phyloP scores from a whole-genome alignment of 2,113 vertebrate genomes.

The Amphilophus citrinellus region DNA sequence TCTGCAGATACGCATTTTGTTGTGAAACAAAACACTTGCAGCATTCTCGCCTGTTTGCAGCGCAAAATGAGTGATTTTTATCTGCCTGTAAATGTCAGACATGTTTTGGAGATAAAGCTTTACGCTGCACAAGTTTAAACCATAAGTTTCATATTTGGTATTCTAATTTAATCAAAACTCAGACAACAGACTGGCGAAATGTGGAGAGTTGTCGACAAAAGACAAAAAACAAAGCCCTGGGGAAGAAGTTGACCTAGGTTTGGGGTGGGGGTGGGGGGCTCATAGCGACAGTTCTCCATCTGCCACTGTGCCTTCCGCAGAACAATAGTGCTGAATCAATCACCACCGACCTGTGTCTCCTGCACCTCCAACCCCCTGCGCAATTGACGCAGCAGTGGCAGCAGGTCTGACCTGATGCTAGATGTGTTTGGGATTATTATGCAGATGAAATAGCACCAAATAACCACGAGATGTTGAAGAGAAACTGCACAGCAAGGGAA shows the following conservation, averaged over 20 bases:
- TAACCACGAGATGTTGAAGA: not conserved
- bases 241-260: slow-evolving; percentile 63
- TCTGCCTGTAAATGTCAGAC: not conserved
- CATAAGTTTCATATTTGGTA: slow-evolving; percentile 29
- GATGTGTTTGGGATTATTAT: slow-evolving; percentile 21
- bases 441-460: slow-evolving; percentile 9
- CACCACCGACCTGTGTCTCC: slow-evolving; percentile 71
- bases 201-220: slow-evolving; percentile 71
- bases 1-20: slow-evolving; percentile 24
- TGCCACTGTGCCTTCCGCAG: slow-evolving; percentile 64
- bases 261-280: slow-evolving; percentile 40
- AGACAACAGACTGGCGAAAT: slow-evolving; percentile 63
- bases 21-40: slow-evolving; percentile 21
- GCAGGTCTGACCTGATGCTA: slow-evolving; percentile 32
- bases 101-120: slow-evolving; percentile 8
- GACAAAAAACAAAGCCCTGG: slow-evolving; percentile 29
- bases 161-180: slow-evolving; percentile 69
- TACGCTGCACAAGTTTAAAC: slow-evolving; percentile 30
- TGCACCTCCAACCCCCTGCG: slow-evolving; percentile 22
- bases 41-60: slow-evolving; percentile 40
- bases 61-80: slow-evolving; percentile 23
- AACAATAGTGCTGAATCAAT: slow-evolving; percentile 82
- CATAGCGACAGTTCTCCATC: slow-evolving; percentile 81
- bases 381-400: slow-evolving; percentile 45
- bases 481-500: not conserved